Percentiles rank a stretch among this genome's conserved stretches.
Conservation (phyloP, 2,797 vertebrate genomes). For the Calcarius lapponicus region DNA sequence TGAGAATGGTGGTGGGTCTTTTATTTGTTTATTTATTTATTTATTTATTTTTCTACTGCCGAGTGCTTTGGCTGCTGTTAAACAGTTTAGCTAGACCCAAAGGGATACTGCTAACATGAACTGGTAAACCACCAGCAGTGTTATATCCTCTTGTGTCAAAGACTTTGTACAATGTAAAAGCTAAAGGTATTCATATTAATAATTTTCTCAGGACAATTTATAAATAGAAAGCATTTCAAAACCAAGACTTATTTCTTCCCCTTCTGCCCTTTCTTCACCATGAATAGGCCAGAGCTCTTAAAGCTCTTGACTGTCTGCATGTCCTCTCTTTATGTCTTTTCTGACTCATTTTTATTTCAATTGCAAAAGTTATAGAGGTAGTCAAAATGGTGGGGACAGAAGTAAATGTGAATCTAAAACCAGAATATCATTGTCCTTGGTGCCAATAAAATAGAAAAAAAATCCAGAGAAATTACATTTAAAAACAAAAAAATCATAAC, state of each 20-base stretch:
- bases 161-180: background rate
- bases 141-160: background rate
- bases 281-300: constrained; percentile 7
- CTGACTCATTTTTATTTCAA: background rate
- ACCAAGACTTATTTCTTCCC: background rate
- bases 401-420: background rate
- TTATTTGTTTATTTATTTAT: background rate
- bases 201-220: background rate
- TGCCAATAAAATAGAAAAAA: background rate
- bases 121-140: background rate
- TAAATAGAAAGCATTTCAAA: constrained; percentile 43
- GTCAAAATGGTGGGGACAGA: background rate
- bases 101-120: background rate
- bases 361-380: background rate
- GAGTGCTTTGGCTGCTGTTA: background rate
- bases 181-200: constrained; percentile 11
- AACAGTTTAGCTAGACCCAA: background rate
- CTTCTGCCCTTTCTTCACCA: background rate
- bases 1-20: background rate
- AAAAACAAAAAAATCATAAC: accelerated
- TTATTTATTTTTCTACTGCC: background rate
- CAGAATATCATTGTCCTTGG: background rate
- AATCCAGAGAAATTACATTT: background rate
- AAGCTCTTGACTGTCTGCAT: background rate
- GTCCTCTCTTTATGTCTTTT: background rate